Percentiles rank a stretch among this genome's conserved stretches.
These are phyloP conservation scores for Cryptops parisi DNA, from an alignment of 2,888 invertebrate species.

Conservation along the genomic window DNA sequence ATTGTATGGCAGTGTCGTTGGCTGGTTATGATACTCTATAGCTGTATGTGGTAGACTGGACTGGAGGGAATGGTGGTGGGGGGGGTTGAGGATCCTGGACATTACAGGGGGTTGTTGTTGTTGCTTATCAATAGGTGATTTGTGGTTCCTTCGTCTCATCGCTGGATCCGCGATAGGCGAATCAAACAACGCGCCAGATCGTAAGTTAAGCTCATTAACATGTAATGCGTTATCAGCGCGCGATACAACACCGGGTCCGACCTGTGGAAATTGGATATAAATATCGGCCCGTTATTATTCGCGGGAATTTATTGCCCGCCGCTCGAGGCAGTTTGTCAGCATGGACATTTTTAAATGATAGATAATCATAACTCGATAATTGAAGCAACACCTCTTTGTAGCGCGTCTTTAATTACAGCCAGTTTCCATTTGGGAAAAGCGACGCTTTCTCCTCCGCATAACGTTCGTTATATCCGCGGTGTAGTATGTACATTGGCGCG, in stretches of 20 bases:
- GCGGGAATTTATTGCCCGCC: not conserved
- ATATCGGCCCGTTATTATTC: not conserved
- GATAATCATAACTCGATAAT: not conserved
- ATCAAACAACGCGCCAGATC: not conserved
- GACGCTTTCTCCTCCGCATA: not conserved
- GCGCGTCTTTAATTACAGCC: not conserved
- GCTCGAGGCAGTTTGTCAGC: not conserved
- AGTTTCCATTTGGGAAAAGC: not conserved
- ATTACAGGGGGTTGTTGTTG: too few species aligned
- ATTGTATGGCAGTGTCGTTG: too few species aligned
- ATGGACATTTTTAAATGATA: not conserved
- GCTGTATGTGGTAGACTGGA: too few species aligned
- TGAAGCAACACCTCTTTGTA: not conserved
- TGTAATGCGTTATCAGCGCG: not conserved
- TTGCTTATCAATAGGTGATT: not conserved
- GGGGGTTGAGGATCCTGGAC: too few species aligned
- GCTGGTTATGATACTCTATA: too few species aligned
- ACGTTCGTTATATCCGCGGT: not conserved
- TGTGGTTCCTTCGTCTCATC: not conserved
- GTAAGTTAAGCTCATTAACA: not conserved
- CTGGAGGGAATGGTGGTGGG: too few species aligned
- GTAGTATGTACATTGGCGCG: not conserved
- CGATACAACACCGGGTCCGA: not conserved
- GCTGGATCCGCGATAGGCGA: not conserved
- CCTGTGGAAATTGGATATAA: not conserved